phyloP scores from a whole-genome alignment of 2,113 vertebrate genomes.

The Chinchilla lanigera region DNA sequence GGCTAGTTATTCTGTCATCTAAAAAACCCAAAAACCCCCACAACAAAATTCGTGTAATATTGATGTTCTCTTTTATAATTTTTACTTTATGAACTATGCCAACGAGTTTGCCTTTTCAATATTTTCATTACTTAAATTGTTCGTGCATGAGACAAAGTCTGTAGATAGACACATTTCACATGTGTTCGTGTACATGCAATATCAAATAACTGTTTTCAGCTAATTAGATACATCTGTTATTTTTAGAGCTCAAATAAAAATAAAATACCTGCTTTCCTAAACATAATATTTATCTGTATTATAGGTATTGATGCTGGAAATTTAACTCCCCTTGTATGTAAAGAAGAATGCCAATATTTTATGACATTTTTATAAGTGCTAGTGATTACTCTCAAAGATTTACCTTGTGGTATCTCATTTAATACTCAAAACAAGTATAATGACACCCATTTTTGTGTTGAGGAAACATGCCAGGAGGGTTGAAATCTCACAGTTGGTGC shows the following conservation, averaged over 20 bases:
- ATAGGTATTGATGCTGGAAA: background rate
- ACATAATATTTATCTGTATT: background rate
- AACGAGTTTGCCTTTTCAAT: background rate
- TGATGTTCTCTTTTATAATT: background rate
- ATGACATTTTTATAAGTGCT: background rate
- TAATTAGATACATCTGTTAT: background rate
- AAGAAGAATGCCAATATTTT: background rate
- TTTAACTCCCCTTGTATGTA: background rate
- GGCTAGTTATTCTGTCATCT: background rate
- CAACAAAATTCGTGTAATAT: background rate
- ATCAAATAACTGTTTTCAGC: constrained; percentile 37
- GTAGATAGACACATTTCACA: background rate
- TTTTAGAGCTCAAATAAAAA: background rate
- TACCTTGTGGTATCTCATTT: background rate
- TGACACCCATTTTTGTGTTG: background rate
- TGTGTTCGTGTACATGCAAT: background rate
- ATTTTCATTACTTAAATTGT: constrained; percentile 4
- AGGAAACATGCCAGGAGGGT: background rate
- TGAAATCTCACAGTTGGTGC: background rate
- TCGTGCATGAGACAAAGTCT: background rate
- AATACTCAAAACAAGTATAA: background rate
- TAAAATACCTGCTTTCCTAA: constrained; percentile 2
- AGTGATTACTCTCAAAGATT: background rate
- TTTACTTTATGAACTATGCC: background rate
- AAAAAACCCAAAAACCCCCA: background rate